Percentiles rank a stretch among this genome's conserved stretches.
Evolutionary conservation across 1,140 invertebrate species (phyloP).

Genomic region (Thaumatotibia leucotreta): DNA sequence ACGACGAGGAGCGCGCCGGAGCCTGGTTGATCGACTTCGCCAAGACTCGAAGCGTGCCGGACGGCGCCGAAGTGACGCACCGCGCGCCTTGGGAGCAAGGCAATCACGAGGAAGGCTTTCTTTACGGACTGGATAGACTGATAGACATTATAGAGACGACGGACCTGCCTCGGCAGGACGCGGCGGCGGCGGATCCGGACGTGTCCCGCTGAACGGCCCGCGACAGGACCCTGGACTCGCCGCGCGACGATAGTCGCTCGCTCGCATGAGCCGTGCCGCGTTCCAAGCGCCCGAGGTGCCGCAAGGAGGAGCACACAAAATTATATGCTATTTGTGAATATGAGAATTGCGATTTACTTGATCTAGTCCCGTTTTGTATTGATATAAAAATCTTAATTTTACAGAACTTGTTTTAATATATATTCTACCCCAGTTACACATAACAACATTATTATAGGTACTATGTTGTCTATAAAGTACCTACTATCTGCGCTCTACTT

Average conservation of each 20-base stretch:
- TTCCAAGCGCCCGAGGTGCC: constrained; percentile 35
- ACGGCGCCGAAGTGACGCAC: constrained; percentile 84
- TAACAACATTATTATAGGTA: too few species aligned
- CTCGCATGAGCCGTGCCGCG: constrained; percentile 41
- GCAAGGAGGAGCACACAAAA: constrained; percentile 61
- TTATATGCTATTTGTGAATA: constrained; percentile 55
- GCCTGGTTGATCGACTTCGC: constrained; percentile 98
- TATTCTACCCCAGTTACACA: not conserved
- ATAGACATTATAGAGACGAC: constrained; percentile 72
- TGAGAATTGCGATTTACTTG: constrained; percentile 57
- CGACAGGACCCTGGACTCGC: constrained; percentile 53
- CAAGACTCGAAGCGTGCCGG: constrained; percentile 88
- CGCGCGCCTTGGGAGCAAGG: constrained; percentile 88
- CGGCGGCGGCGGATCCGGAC: constrained; percentile 48
- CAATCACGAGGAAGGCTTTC: constrained; percentile 96
- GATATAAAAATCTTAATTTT: constrained; percentile 41
- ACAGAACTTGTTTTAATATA: constrained; percentile 7
- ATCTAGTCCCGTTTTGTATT: constrained; percentile 62
- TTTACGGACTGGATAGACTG: constrained; percentile 93
- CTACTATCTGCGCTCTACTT: too few species aligned
- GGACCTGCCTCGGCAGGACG: constrained; percentile 32
- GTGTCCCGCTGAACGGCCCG: constrained; percentile 61
- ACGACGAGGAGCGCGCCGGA: constrained; percentile 90
- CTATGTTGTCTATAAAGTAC: too few species aligned
- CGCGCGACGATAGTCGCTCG: constrained; percentile 52